These are phyloP conservation scores for Drosophila histrio DNA, from an alignment of 2,888 invertebrate species.

Conservation along the genomic window DNA sequence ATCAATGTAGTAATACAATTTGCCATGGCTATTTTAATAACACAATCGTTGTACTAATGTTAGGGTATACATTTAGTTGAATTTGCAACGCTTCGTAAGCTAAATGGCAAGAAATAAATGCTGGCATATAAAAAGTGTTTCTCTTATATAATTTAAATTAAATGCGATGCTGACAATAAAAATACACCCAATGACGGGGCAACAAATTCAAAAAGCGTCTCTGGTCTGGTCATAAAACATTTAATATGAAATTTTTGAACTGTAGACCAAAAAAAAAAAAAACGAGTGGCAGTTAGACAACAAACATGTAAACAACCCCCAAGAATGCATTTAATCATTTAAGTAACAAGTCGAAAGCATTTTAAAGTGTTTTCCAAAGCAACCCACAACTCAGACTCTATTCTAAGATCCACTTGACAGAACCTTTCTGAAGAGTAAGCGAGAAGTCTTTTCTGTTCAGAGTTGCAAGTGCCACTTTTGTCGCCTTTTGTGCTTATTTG, in stretches of 20 bases:
- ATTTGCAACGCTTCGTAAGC: slow-evolving; percentile 38
- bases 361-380: slow-evolving; percentile 39
- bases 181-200: slow-evolving; percentile 50
- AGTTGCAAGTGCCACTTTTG: slow-evolving; percentile 74
- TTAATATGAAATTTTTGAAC: slow-evolving; percentile 70
- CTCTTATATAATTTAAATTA: slow-evolving; percentile 80
- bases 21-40: neutral
- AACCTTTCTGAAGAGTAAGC: slow-evolving; percentile 36
- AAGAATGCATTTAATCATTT: slow-evolving; percentile 71
- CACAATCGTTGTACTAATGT: neutral
- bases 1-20: too few relatives aligned
- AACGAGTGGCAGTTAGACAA: slow-evolving; percentile 31
- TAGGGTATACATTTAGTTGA: slow-evolving; percentile 29
- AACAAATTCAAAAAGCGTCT: slow-evolving; percentile 60
- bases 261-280: slow-evolving; percentile 8
- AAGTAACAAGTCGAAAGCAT: slow-evolving; percentile 62
- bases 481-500: slow-evolving; percentile 80
- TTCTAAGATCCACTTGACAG: slow-evolving; percentile 34
- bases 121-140: slow-evolving; percentile 62
- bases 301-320: slow-evolving; percentile 46
- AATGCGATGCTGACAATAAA: slow-evolving; percentile 78
- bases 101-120: slow-evolving; percentile 56
- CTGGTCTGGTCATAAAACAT: slow-evolving; percentile 75
- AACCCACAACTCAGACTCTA: slow-evolving; percentile 7
- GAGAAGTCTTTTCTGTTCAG: slow-evolving; percentile 21